Evolutionary conservation across 2,113 vertebrate genomes (phyloP).

Genomic region (Brachirus orientalis): DNA sequence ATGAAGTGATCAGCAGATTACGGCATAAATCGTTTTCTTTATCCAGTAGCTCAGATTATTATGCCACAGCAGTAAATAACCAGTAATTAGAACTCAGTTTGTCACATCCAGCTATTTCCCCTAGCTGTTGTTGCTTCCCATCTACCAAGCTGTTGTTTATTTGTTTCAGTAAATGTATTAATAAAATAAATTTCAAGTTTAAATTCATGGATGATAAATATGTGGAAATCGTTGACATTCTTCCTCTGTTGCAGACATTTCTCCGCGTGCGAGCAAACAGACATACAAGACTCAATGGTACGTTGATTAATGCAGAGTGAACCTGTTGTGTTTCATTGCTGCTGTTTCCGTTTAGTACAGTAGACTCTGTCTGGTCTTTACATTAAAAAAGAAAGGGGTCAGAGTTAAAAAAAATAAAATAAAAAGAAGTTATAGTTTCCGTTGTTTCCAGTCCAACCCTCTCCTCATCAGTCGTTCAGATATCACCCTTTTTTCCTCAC

Average conservation of each 20-base stretch:
- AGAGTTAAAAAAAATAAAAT: not conserved
- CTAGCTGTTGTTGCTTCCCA: no score
- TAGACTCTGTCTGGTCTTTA: slow-evolving; percentile 11
- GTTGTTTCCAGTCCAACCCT: slow-evolving; percentile 23
- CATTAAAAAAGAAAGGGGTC: slow-evolving; percentile 2
- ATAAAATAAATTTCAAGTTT: not conserved
- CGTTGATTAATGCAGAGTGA: slow-evolving; percentile 58
- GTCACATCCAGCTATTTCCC: no score
- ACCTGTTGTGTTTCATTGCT: slow-evolving; percentile 36
- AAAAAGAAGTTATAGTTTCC: slow-evolving; percentile 6
- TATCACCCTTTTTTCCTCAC: slow-evolving; percentile 49
- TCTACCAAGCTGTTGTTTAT: no score
- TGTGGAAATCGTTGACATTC: not conserved
- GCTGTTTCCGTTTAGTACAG: slow-evolving; percentile 10
- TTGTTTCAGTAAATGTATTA: not conserved
- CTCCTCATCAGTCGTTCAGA: slow-evolving; percentile 30
- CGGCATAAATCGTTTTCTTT: no score
- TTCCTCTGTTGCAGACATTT: slow-evolving; percentile 85
- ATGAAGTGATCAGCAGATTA: no score
- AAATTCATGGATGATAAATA: not conserved
- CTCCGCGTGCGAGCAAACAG: slow-evolving; percentile 94
- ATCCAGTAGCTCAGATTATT: no score
- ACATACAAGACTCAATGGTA: slow-evolving; percentile 96
- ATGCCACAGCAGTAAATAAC: no score
- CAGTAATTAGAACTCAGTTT: no score